These are phyloP conservation scores for Cossypha heuglini DNA, from an alignment of 2,797 vertebrate genomes.

Conservation along the genomic window DNA sequence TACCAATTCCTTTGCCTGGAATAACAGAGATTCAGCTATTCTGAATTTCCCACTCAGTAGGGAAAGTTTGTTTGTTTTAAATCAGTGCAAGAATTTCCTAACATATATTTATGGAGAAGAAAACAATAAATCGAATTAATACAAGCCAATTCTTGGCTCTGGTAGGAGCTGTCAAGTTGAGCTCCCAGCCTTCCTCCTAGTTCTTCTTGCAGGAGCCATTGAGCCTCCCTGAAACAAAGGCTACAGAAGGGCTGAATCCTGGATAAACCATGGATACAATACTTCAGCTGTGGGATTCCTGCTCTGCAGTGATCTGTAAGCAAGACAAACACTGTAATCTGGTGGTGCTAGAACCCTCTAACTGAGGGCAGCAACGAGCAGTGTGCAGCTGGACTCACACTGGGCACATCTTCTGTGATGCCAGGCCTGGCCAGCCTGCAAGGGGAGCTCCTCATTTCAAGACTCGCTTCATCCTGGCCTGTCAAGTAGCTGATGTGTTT, in stretches of 20 bases:
- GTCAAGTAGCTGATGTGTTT: neutral
- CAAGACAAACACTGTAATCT: neutral
- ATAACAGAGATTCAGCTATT: neutral
- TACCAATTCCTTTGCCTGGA: neutral
- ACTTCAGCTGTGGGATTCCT: neutral
- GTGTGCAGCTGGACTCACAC: neutral
- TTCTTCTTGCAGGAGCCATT: neutral
- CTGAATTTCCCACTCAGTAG: neutral
- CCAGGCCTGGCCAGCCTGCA: neutral
- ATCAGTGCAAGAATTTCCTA: neutral
- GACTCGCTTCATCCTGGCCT: neutral
- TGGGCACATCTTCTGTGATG: neutral
- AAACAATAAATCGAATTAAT: neutral
- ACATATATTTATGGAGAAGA: neutral
- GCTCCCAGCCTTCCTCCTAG: neutral
- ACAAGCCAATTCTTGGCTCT: neutral
- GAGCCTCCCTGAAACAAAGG: neutral
- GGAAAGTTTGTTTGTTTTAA: conserved; percentile 8
- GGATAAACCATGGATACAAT: rapidly evolving
- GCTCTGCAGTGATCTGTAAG: neutral
- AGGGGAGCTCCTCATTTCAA: neutral
- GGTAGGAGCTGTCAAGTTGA: neutral
- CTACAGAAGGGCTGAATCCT: neutral
- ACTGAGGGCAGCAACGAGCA: neutral
- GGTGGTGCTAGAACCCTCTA: neutral